A percentile compares a stretch with the other conserved stretches of the same genome.
These are phyloP conservation scores for Pituophis catenifer DNA, from an alignment of 2,113 vertebrate species.

Conservation along the genomic window DNA sequence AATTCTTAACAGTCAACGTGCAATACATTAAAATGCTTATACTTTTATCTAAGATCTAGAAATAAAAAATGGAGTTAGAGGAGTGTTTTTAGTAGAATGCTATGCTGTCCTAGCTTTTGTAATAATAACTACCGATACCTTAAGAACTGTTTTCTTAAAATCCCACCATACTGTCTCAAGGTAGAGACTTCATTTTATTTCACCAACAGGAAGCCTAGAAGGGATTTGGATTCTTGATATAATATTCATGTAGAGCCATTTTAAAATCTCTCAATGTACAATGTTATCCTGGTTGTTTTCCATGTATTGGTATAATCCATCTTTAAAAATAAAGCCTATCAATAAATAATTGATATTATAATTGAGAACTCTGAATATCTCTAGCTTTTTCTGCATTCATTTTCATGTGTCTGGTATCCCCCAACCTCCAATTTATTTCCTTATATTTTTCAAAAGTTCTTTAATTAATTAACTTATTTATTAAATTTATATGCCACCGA, in stretches of 20 bases:
- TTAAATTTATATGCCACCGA: neutral
- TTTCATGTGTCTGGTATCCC: neutral
- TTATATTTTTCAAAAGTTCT: neutral
- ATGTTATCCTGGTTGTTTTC: neutral
- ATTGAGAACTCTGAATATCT: neutral
- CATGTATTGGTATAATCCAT: constrained; percentile 3
- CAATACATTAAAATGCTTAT: neutral
- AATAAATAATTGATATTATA: neutral
- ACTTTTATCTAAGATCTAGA: neutral
- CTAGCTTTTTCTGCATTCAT: constrained; percentile 3
- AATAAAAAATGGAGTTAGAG: neutral
- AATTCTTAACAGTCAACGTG: neutral
- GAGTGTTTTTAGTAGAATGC: neutral
- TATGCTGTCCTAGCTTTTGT: constrained; percentile 1
- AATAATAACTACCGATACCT: neutral
- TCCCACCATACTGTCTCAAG: neutral
- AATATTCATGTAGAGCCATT: neutral
- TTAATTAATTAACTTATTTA: too few relatives aligned
- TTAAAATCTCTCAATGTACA: constrained; percentile 2
- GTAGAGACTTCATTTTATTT: neutral
- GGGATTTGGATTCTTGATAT: neutral
- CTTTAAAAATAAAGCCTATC: neutral
- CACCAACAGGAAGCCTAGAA: neutral
- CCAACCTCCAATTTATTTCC: neutral
- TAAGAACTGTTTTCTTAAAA: neutral